Evolutionary conservation across 2,888 invertebrate species (phyloP), one percentile per base, ranked within the genome.

Genomic region (Phyllotreta cruciferae): DNA sequence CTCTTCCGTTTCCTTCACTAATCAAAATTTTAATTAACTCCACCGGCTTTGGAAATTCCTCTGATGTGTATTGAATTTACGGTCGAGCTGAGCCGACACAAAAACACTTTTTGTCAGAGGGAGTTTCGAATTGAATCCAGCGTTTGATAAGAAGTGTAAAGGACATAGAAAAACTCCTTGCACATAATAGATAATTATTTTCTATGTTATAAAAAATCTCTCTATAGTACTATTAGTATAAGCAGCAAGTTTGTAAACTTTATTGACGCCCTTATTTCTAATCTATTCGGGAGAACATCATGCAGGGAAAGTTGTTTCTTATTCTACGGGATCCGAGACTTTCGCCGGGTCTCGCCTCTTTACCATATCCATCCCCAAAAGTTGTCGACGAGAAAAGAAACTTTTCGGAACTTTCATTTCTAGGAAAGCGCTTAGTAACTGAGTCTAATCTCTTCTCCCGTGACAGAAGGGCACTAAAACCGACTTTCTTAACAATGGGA

Each of bases 381-480:
- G n/a, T 14, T 35, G 7, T n/a, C 6, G 11, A 11, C 6, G 13
- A 50, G 37, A 50, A 55, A 49, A 35, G 13, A 55, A 56, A 47
- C 45, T 37, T 56, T 56, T 45, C 56, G 49, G 50, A 55, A 56
- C 57, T 61, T 62, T 52, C 62, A 56, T 14, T 68, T 68, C 64
- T 63, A 37, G 54, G 64, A 68, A 68, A 60, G 66, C 60, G 60
- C 56, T 63, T 53, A 66, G 57, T 53, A 44, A 55, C 34, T 45
- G 57, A 38, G 49, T 58, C 49, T 61, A 63, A 63, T 66, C 67
- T 64, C 62, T 52, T 65, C 41, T 41, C 49, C 34, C 62, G 54
- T 69, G 69, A 69, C 65, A 67, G 62, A 62, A 61, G 64, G 69
- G 65, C 66, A 58, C 63, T 69, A 67, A 69, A 69, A 66, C 53